Percentiles rank a stretch among this genome's conserved stretches.
Evolutionary conservation across 2,113 vertebrate genomes (phyloP).

Genomic region (Manacus vitellinus): DNA sequence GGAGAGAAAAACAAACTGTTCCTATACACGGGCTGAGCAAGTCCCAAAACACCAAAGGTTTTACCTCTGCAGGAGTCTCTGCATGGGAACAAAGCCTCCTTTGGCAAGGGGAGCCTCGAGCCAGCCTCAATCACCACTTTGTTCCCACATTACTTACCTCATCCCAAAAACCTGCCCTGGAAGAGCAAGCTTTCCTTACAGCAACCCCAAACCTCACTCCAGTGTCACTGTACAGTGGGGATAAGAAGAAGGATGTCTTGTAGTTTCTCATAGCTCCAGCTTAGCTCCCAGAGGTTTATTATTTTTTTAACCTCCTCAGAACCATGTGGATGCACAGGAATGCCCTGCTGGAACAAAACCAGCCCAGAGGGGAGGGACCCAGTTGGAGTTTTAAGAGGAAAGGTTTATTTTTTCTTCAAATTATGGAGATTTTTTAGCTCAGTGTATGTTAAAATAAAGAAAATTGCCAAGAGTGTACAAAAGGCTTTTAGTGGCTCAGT

Average conservation of each 20-base stretch:
- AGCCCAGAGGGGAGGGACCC: background rate
- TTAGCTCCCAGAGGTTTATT: no score
- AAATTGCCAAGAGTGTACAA: background rate
- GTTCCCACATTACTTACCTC: background rate
- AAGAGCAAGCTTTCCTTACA: background rate
- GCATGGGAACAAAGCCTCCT: background rate
- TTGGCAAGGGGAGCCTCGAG: background rate
- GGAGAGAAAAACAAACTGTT: background rate
- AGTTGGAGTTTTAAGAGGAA: background rate
- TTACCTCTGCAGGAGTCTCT: background rate
- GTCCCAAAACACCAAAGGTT: background rate
- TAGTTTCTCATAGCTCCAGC: background rate
- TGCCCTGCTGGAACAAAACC: background rate
- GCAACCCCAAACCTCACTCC: background rate
- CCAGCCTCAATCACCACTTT: background rate
- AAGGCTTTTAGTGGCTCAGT: background rate
- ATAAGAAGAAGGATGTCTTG: background rate
- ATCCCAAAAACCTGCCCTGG: background rate
- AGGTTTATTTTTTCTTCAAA: background rate
- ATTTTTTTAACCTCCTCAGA: background rate
- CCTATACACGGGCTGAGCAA: background rate
- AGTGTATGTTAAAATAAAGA: background rate
- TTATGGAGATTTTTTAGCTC: background rate
- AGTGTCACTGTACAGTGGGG: rapidly evolving
- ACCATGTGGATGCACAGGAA: background rate